Evolutionary conservation across 2,113 vertebrate genomes (phyloP), one percentile per base, ranked within the genome.

Genomic region (Piaya cayana): DNA sequence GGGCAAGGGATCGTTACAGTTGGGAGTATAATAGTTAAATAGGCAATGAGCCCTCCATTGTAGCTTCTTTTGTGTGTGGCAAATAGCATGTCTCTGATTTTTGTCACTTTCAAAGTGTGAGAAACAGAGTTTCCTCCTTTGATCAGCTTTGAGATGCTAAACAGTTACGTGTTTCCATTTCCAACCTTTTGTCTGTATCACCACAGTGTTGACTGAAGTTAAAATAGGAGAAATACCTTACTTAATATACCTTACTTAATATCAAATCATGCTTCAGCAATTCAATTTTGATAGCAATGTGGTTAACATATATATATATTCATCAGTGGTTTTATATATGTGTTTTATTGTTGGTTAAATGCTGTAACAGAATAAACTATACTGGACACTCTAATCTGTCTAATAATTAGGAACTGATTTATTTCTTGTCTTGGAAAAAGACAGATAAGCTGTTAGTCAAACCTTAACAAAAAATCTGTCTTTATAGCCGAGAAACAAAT

Each of bases 361-460:
- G 12, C 50, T 68, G 1, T 82, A 69, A 53, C 12, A 89, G 45
- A 72, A 36, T 86, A 65, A 67, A 88, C 30, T 52, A 43, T 22
- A 49, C 20, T 83, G 34, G 12, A 23, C 36, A 37, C 37, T 62
- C 86, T 70, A 59, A 42, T 96, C 42, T 76, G 14, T 71, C 49
- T 59, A 58, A 90, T 77, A 94, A 86, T 88, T 82, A 91, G 32
- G 25, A 80, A 92, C 23, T 82, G 17, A 25, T 62, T 82, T 89
- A 58, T 77, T 78, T 77, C 77, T 85, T 80, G 18, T 43, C 52
- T 10, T 96, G 50, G 79, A 59, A 92, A 92, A 90, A 34, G 56
- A 32, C 22, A 68, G 10, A 74, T 81, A 55, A 92, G 13, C 39
- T 58, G 15, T 67, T 76, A 76, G 50, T 71, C 59, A 87, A 52